phyloP scores from a whole-genome alignment of 2,888 invertebrate species.

The Drosophila meridionalis region DNA sequence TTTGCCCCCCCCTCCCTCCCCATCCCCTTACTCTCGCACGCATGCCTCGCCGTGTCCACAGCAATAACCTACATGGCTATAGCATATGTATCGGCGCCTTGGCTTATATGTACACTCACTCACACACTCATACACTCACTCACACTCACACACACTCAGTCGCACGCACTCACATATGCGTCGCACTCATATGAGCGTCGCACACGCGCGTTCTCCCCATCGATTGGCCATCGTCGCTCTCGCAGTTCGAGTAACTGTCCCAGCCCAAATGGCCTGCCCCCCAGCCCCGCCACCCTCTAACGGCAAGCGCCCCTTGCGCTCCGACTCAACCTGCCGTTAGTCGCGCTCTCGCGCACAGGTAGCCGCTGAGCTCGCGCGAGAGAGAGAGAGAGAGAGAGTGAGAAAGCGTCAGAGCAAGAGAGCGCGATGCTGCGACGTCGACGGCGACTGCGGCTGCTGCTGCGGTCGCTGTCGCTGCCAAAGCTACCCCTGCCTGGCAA shows the following conservation, averaged over 20 bases:
- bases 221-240: slow-evolving; percentile 75
- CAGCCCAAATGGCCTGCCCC: slow-evolving; percentile 4
- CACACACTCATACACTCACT: background rate
- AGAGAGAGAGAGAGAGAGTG: slow-evolving; percentile 24
- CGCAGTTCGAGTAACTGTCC: slow-evolving; percentile 45
- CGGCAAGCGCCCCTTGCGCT: background rate
- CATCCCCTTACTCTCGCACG: slow-evolving; percentile 17
- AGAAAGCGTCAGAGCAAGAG: slow-evolving; percentile 20
- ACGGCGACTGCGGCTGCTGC: slow-evolving; percentile 15
- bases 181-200: slow-evolving; percentile 63
- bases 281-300: background rate
- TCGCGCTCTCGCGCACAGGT: slow-evolving; percentile 56
- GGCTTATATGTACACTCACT: slow-evolving; percentile 56
- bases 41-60: slow-evolving; percentile 44
- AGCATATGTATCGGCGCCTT: slow-evolving; percentile 72
- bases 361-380: slow-evolving; percentile 22
- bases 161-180: slow-evolving; percentile 32
- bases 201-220: slow-evolving; percentile 76
- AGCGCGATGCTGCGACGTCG: slow-evolving; percentile 20
- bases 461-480: slow-evolving; percentile 11
- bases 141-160: slow-evolving; percentile 3
- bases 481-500: slow-evolving; percentile 41
- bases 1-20: background rate
- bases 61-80: slow-evolving; percentile 48
- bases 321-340: slow-evolving; percentile 51